Evolutionary conservation across 53 echinoderm and acorn worm genomes (phyloP).

Genomic region (Astropecten irregularis): DNA sequence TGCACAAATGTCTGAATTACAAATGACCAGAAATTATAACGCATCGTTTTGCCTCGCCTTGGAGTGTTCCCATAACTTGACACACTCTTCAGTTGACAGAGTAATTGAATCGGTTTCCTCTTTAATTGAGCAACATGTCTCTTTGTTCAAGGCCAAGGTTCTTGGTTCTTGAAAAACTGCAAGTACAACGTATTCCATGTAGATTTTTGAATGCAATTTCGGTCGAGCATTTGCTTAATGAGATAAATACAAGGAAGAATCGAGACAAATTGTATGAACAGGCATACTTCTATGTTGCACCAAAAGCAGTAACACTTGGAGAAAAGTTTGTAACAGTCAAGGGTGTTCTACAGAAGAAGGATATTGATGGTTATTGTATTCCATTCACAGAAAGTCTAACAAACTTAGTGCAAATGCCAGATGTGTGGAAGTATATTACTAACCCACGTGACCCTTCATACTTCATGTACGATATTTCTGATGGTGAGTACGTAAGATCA

Average conservation of each 20-base stretch:
- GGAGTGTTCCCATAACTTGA: conserved; percentile 44
- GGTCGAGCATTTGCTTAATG: conserved; percentile 21
- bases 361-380: conserved; percentile 52
- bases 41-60: conserved; percentile 46
- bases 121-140: conserved; percentile 44
- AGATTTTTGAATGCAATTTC: conserved; percentile 25
- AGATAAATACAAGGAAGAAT: conserved; percentile 30
- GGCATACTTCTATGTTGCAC: conserved; percentile 36
- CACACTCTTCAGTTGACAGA: conserved; percentile 36
- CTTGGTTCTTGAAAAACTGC: conserved; percentile 2
- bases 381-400: conserved; percentile 61
- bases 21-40: conserved; percentile 11
- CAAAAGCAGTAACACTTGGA: conserved; percentile 48
- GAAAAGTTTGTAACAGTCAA: conserved; percentile 48
- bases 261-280: conserved; percentile 43
- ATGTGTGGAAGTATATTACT: conserved; percentile 51
- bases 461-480: conserved; percentile 64
- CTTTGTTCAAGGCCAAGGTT: conserved; percentile 1
- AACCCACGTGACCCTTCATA: conserved; percentile 37
- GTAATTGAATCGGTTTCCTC: conserved; percentile 41
- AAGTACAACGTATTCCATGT: conserved; percentile 3
- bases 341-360: conserved; percentile 28
- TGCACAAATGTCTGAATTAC: neutral
- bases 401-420: conserved; percentile 62
- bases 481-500: conserved; percentile 54